These are phyloP conservation scores for Apantesis nais DNA, from an alignment of 2,888 invertebrate genomes.

Conservation along the genomic window DNA sequence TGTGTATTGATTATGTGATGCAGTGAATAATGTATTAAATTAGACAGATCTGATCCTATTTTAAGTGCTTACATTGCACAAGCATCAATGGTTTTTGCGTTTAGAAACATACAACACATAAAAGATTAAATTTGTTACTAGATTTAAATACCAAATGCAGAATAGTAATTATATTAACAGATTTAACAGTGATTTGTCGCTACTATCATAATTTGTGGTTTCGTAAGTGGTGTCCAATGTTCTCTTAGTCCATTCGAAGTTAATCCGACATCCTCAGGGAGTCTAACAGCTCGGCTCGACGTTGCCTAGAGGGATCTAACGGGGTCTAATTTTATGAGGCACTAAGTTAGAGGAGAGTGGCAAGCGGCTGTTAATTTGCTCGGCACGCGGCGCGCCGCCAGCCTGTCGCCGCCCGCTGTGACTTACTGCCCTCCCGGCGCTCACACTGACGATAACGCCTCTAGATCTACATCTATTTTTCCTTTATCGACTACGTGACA, in stretches of 20 bases:
- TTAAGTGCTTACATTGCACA: constrained; percentile 39
- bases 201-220: constrained; percentile 24
- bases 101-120: constrained; percentile 26
- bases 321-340: constrained; percentile 83
- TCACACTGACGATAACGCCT: constrained; percentile 55
- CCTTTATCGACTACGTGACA: constrained; percentile 40
- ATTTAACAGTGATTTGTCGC: neutral
- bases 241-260: constrained; percentile 55
- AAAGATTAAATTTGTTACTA: neutral
- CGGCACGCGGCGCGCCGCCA: constrained; percentile 62
- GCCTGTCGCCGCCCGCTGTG: constrained; percentile 82
- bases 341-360: constrained; percentile 81
- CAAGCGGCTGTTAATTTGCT: constrained; percentile 83
- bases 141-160: neutral
- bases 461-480: constrained; percentile 65
- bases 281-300: constrained; percentile 54
- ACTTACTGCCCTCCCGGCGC: constrained; percentile 66
- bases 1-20: constrained; percentile 63
- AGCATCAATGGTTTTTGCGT: constrained; percentile 29
- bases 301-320: constrained; percentile 74
- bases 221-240: constrained; percentile 65
- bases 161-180: constrained; percentile 5
- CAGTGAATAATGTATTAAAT: constrained; percentile 56
- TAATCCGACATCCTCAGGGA: constrained; percentile 66
- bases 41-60: constrained; percentile 61